Evolutionary conservation across 2,113 vertebrate genomes (phyloP).

Genomic region (Egretta garzetta): DNA sequence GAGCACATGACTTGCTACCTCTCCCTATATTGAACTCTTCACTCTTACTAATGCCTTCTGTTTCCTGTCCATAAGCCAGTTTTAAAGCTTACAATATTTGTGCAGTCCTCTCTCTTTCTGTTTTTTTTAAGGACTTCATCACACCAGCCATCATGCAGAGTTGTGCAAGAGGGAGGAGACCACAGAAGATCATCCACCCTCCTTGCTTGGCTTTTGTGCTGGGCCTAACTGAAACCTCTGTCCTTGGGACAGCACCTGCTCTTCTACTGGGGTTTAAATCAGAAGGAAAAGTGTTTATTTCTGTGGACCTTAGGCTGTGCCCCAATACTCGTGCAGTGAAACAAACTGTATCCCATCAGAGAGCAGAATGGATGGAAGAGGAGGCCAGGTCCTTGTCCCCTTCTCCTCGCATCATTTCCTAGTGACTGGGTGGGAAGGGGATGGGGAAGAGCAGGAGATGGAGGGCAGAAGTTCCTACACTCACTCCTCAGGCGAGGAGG

Average conservation of each 20-base stretch:
- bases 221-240: not conserved
- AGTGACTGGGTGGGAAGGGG: not conserved
- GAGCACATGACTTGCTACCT: not conserved
- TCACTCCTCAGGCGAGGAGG: not conserved
- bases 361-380: not conserved
- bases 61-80: constrained; percentile 37
- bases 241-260: not conserved
- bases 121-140: constrained; percentile 21
- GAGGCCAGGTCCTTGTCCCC: not conserved
- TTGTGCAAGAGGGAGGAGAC: not conserved
- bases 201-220: not conserved
- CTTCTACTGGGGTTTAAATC: not conserved
- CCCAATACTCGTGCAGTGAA: not conserved
- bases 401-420: not conserved
- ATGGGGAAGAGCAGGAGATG: not conserved
- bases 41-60: not conserved
- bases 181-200: not conserved
- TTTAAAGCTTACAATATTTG: constrained; percentile 43
- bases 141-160: not conserved
- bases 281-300: not conserved
- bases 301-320: not conserved
- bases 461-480: not conserved
- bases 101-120: not conserved
- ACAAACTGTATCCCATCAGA: not conserved
- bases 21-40: not conserved